Percentiles rank a stretch among this genome's conserved stretches.
Evolutionary conservation across 2,113 vertebrate species (phyloP).

Genomic region (Aldabrachelys gigantea): DNA sequence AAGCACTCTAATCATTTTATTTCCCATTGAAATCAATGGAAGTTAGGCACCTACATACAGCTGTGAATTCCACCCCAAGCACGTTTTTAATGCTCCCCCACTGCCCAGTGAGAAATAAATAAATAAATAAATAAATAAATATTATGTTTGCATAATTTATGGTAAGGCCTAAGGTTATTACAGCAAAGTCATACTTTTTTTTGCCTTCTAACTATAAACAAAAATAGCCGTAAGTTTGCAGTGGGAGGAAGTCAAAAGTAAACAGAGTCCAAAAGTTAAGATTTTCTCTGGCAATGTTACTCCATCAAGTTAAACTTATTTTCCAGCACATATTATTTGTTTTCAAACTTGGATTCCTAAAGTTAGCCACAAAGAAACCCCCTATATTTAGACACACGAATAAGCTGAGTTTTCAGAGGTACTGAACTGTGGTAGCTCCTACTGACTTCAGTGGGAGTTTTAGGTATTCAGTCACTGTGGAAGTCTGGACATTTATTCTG

Average conservation of each 20-base stretch:
- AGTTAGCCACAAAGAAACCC: neutral
- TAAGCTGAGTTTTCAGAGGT: neutral
- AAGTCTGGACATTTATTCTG: neutral
- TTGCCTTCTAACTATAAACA: neutral
- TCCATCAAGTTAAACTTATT: neutral
- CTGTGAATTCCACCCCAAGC: neutral
- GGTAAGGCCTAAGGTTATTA: neutral
- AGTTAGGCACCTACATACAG: neutral
- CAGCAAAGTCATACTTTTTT: neutral
- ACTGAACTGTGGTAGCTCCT: neutral
- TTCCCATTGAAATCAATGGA: neutral
- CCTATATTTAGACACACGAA: neutral
- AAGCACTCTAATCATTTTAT: neutral
- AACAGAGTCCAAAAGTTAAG: neutral
- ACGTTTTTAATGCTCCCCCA: neutral
- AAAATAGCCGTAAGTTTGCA: neutral
- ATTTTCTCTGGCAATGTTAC: neutral
- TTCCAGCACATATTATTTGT: neutral
- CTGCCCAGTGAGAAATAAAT: neutral
- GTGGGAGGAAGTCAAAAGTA: rapidly evolving
- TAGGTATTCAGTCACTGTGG: neutral
- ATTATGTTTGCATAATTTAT: neutral
- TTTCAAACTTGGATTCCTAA: neutral
- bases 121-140: no score
- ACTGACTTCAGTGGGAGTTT: neutral